These are phyloP conservation scores for Brachionus calyciflorus DNA, from an alignment of 1,140 invertebrate species.

Conservation along the genomic window DNA sequence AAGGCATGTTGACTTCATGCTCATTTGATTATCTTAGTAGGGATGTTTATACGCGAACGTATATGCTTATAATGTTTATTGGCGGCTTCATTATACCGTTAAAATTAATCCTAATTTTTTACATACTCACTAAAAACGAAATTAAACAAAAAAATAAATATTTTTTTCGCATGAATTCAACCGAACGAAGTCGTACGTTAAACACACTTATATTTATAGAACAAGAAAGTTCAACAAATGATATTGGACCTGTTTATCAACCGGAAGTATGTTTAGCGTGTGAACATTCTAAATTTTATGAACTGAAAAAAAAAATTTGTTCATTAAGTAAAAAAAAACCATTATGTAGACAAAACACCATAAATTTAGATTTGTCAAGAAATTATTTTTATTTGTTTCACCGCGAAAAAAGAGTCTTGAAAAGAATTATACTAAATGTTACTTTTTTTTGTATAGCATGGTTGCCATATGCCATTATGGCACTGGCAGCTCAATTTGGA, in stretches of 20 bases:
- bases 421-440: constrained; percentile 20
- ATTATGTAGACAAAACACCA: neutral
- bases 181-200: neutral
- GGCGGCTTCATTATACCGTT: constrained; percentile 36
- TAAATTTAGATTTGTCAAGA: neutral
- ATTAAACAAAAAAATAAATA: constrained; percentile 28
- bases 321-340: neutral
- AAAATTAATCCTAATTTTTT: neutral
- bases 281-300: neutral
- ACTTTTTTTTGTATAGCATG: constrained; percentile 28
- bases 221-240: neutral
- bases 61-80: constrained; percentile 15
- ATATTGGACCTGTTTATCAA: neutral
- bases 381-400: constrained; percentile 1
- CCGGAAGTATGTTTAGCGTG: neutral
- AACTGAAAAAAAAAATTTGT: neutral
- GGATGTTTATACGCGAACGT: neutral
- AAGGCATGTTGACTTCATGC: constrained; percentile 42
- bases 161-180: constrained; percentile 26
- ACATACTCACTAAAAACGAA: constrained; percentile 9
- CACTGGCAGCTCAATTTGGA: neutral
- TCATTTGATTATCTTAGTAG: constrained; percentile 38
- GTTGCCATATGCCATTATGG: constrained; percentile 3
- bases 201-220: neutral
- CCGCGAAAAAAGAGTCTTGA: constrained; percentile 24